Percentiles rank a stretch among this genome's conserved stretches.
These are phyloP conservation scores for Paedocypris sp. DNA, from an alignment of 2,113 vertebrate species.

Conservation along the genomic window DNA sequence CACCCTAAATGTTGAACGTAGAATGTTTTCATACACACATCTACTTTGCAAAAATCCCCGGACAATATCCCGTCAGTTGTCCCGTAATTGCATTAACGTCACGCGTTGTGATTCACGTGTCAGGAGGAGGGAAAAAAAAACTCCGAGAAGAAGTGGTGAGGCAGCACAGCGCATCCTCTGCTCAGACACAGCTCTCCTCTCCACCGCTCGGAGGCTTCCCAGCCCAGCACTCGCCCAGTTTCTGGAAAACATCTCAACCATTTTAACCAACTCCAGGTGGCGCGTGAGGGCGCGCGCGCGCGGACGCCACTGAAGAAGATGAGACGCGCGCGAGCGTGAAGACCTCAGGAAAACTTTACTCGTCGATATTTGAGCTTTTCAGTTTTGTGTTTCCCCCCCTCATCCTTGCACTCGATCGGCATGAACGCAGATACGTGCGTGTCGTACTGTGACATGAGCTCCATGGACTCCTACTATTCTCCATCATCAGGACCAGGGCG, in stretches of 20 bases:
- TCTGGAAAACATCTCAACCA: conserved; percentile 86
- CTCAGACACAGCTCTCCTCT: conserved; percentile 52
- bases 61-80: conserved; percentile 36
- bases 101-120: conserved; percentile 49
- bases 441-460: conserved; percentile 88
- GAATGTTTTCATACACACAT: too few species aligned
- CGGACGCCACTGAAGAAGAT: conserved; percentile 39
- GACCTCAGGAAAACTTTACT: conserved; percentile 43
- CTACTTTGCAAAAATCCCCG: too few species aligned
- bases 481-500: conserved; percentile 73
- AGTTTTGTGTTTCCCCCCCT: too few species aligned
- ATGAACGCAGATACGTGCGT: conserved; percentile 91
- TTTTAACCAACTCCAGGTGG: conserved; percentile 74
- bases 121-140: conserved; percentile 36
- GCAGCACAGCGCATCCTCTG: conserved; percentile 54
- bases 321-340: conserved; percentile 42
- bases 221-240: conserved; percentile 66
- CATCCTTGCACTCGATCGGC: too few species aligned
- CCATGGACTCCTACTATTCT: conserved; percentile 97
- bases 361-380: conserved; percentile 47
- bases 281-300: conserved; percentile 34
- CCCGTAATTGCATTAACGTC: conserved; percentile 56
- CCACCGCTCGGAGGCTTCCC: conserved; percentile 67
- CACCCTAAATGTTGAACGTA: too few species aligned
- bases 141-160: too few species aligned